phyloP scores from a whole-genome alignment of 2,888 invertebrate species.

The Hirudinaria manillensis region DNA sequence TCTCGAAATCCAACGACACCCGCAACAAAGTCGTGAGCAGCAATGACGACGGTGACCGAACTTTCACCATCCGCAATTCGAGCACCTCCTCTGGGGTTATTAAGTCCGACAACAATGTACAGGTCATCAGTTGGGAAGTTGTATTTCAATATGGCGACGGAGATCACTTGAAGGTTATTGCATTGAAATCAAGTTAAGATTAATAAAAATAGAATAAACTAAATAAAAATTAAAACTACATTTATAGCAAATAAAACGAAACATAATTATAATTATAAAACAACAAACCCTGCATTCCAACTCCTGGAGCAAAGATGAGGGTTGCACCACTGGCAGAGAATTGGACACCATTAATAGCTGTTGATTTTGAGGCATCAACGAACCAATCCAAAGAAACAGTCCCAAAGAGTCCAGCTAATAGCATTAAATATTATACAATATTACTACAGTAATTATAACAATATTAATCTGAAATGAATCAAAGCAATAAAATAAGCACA shows the following conservation, averaged over 20 bases:
- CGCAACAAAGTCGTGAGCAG: slow-evolving; percentile 52
- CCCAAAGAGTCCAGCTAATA: slow-evolving; percentile 49
- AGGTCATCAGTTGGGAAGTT: slow-evolving; percentile 47
- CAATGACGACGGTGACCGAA: slow-evolving; percentile 45
- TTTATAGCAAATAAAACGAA: slow-evolving; percentile 13
- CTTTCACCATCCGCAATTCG: slow-evolving; percentile 39
- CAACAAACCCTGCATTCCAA: slow-evolving; percentile 44
- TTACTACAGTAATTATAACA: too few species aligned
- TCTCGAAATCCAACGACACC: slow-evolving; percentile 47
- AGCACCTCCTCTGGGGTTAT: slow-evolving; percentile 47
- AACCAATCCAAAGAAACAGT: slow-evolving; percentile 48
- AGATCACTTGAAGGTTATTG: slow-evolving; percentile 44
- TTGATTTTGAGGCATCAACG: slow-evolving; percentile 43
- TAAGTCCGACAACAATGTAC: slow-evolving; percentile 44
- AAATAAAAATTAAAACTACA: slow-evolving; percentile 4
- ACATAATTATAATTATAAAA: neutral
- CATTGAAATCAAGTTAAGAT: neutral
- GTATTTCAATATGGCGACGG: slow-evolving; percentile 50
- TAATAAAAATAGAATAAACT: neutral
- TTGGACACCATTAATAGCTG: slow-evolving; percentile 46
- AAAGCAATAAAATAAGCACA: too few species aligned
- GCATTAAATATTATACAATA: neutral
- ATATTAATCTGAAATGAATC: too few species aligned
- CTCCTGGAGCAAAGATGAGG: slow-evolving; percentile 46
- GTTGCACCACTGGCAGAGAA: slow-evolving; percentile 52